Base-by-base conservation (phyloP, 2,797 vertebrate genomes). In the Paramormyrops hopkinsi region DNA sequence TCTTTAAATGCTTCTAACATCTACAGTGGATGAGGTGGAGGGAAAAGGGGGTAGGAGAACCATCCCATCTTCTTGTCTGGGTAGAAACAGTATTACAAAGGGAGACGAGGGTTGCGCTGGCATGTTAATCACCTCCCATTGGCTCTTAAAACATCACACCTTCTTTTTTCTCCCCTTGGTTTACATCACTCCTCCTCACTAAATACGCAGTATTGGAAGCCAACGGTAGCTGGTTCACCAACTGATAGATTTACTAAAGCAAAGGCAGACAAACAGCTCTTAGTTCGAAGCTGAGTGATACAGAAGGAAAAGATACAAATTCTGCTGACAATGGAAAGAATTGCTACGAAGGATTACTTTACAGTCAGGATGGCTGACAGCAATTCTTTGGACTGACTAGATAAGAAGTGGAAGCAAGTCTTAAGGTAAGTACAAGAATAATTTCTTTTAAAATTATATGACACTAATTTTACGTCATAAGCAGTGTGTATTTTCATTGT, bases 341-440 rank as follows among this genome's bases (percentile, higher is more conserved):
- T 50, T 41, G 53, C 37, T 62, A 3, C 4, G 41, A 84, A 84
- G 76, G 76, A 84, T 22, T 84, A 54, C 33, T 84, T 89, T 83
- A 41, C 22, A 59, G 37, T 22, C 12, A 29, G 76, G 76, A 84
- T 22, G 41, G n/a, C 22, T 25, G 11, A 54, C 79, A 6, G 56
- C n/a, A 25, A 83, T 85, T 89, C 51, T 84, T 84, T 59, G 50
- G 53, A 89, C 19, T 89, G 82, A 89, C 41, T 29, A 76, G 73
- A 37, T 79, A 82, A 56, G 5, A 65, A 83, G 76, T 25, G 4
- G 51, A 33, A 59, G 4, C 53, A 85, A 62, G n/a, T 54, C 73
- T 41, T 44, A 79, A 41, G 88, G 88, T 89, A 22, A 48, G 17
- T 29, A 1, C 11, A 44, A 79, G 73, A 44, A 44, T 79, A 54